Percentiles rank a stretch among this genome's conserved stretches.
These are phyloP conservation scores for Aramus guarauna DNA, from an alignment of 2,113 vertebrate genomes.

Conservation along the genomic window DNA sequence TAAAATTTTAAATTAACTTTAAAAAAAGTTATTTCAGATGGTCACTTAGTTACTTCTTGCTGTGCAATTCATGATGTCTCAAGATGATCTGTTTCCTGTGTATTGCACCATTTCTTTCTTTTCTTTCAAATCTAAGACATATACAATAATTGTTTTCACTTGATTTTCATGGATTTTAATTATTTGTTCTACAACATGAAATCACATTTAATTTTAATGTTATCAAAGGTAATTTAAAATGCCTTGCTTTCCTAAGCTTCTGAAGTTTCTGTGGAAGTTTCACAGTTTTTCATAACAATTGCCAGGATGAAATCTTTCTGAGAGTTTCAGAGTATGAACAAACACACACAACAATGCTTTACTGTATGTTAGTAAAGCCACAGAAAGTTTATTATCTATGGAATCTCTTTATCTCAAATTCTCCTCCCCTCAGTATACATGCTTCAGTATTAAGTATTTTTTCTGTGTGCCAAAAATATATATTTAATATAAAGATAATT, in stretches of 20 bases:
- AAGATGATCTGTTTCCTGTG: background rate
- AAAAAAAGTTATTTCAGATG: background rate
- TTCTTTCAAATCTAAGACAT: background rate
- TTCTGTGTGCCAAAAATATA: background rate
- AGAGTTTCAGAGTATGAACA: background rate
- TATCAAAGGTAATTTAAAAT: background rate
- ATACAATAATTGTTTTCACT: background rate
- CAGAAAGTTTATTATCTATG: background rate
- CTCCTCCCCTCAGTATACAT: background rate
- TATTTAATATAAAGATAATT: background rate
- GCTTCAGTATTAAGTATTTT: background rate
- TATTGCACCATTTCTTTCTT: background rate
- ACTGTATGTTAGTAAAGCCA: background rate
- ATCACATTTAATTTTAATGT: background rate
- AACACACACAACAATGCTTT: background rate
- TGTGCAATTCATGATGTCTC: background rate
- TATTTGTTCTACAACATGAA: background rate
- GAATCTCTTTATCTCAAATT: background rate
- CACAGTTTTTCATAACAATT: background rate
- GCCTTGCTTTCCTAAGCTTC: background rate
- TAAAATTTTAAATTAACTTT: background rate
- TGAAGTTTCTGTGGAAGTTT: background rate
- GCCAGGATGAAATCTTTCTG: background rate
- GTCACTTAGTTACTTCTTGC: background rate
- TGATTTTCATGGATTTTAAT: background rate